phyloP scores from a whole-genome alignment of 1,140 invertebrate genomes.

The Kradibia gibbosae region DNA sequence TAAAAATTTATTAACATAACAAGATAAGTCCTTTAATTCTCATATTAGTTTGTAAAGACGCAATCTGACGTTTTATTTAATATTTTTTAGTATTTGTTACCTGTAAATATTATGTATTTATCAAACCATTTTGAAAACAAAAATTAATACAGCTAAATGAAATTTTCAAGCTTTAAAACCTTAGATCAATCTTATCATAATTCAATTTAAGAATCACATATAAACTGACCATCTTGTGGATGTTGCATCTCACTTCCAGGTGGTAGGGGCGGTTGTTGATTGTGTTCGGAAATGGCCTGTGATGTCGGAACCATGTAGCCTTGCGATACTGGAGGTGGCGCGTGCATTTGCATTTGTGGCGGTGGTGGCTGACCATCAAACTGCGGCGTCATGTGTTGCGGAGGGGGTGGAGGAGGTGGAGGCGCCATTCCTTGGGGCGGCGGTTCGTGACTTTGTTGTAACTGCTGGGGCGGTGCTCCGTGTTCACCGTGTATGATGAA shows the following conservation, averaged over 20 bases:
- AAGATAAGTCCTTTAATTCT: too few species aligned
- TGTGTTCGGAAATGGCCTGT: constrained; percentile 41
- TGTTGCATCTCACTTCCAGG: constrained; percentile 61
- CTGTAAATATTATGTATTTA: too few species aligned
- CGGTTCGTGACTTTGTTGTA: constrained; percentile 64
- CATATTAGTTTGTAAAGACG: too few species aligned
- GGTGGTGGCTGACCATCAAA: constrained; percentile 66
- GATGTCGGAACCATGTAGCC: constrained; percentile 46
- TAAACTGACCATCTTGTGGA: constrained; percentile 57
- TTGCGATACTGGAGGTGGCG: constrained; percentile 60
- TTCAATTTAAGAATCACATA: not conserved
- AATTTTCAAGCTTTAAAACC: too few species aligned
- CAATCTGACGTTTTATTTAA: too few species aligned
- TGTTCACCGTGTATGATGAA: constrained; percentile 64
- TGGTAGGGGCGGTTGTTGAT: constrained; percentile 59
- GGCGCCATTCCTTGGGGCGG: constrained; percentile 56
- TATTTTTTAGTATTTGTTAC: too few species aligned
- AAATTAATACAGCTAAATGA: too few species aligned
- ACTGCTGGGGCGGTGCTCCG: constrained; percentile 62
- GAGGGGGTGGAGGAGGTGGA: constrained; percentile 54
- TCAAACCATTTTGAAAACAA: too few species aligned
- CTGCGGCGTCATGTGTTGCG: constrained; percentile 60
- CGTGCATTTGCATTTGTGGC: constrained; percentile 52
- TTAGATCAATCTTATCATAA: not conserved
- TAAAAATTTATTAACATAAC: too few species aligned